These are phyloP conservation scores for Aurelia sp. DNA, from an alignment of 30 jellyfish, hydroid and myxozoan species.

Conservation along the genomic window DNA sequence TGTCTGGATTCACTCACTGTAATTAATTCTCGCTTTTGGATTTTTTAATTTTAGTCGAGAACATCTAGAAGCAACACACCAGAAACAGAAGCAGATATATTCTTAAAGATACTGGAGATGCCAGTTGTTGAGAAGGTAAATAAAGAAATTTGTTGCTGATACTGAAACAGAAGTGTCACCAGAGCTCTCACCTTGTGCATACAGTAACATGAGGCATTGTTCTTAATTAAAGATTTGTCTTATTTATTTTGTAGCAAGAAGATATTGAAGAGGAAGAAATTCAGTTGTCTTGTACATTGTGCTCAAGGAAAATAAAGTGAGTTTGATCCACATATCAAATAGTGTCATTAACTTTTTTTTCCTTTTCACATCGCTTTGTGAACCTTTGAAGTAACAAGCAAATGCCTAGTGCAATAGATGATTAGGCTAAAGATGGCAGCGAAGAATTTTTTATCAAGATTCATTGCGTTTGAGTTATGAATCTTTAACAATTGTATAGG, in stretches of 20 bases:
- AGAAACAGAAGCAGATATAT: constrained; percentile 37
- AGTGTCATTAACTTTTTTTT: not conserved
- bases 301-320: constrained; percentile 77
- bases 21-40: not conserved
- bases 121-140: constrained; percentile 44
- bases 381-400: no score
- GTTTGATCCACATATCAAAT: not conserved
- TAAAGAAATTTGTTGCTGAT: not conserved
- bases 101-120: constrained; percentile 33
- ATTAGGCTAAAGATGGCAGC: no score
- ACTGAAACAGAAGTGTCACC: no score
- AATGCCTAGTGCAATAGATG: no score
- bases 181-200: not conserved
- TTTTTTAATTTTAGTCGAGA: constrained; percentile 1
- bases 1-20: no score
- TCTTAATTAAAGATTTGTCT: not conserved
- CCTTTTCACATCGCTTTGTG: no score
- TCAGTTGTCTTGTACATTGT: constrained; percentile 83
- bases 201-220: not conserved
- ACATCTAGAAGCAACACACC: constrained; percentile 51
- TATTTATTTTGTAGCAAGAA: constrained; percentile 28
- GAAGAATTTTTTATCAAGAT: no score
- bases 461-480: no score
- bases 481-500: no score
- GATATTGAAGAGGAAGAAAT: constrained; percentile 62